phyloP scores from a whole-genome alignment of 30 jellyfish, hydroid and myxozoan genomes.

The Turritopsis rubra region DNA sequence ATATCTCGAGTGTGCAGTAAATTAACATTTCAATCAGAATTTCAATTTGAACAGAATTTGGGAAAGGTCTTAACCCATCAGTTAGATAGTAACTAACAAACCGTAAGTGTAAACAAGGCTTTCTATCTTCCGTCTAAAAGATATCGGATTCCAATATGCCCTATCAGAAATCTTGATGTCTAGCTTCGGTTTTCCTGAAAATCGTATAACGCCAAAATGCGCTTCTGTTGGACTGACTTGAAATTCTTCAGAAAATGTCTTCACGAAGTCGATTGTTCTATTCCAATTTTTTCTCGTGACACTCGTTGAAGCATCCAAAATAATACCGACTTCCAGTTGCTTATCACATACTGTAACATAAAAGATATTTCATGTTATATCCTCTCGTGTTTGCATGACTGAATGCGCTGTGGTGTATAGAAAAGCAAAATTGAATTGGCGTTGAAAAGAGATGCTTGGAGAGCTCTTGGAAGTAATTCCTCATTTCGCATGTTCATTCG shows the following conservation, averaged over 20 bases:
- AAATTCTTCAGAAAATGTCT: constrained; percentile 29
- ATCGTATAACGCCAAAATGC: constrained; percentile 68
- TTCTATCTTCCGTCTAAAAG: constrained; percentile 31
- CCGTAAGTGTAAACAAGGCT: constrained; percentile 45
- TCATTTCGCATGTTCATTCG: not conserved
- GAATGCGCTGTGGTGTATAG: no score
- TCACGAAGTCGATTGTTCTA: constrained; percentile 43
- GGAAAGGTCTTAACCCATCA: no score
- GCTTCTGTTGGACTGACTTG: constrained; percentile 41
- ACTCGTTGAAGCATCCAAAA: constrained; percentile 73
- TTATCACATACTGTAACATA: constrained; percentile 45
- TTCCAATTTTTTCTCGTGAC: constrained; percentile 42
- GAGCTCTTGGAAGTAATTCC: no score
- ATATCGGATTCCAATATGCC: constrained; percentile 4
- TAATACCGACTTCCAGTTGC: constrained; percentile 66
- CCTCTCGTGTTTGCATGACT: no score
- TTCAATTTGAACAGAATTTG: no score
- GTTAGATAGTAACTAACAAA: no score
- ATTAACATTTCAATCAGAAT: no score
- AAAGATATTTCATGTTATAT: no score
- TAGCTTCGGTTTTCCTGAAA: constrained; percentile 36
- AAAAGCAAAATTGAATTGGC: no score
- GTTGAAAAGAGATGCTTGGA: no score
- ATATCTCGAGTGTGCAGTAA: no score
- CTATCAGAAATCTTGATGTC: constrained; percentile 37